Percentiles rank a stretch among this genome's conserved stretches.
phyloP scores from a whole-genome alignment of 2,113 vertebrate genomes.

The Laterallus jamaicensis region DNA sequence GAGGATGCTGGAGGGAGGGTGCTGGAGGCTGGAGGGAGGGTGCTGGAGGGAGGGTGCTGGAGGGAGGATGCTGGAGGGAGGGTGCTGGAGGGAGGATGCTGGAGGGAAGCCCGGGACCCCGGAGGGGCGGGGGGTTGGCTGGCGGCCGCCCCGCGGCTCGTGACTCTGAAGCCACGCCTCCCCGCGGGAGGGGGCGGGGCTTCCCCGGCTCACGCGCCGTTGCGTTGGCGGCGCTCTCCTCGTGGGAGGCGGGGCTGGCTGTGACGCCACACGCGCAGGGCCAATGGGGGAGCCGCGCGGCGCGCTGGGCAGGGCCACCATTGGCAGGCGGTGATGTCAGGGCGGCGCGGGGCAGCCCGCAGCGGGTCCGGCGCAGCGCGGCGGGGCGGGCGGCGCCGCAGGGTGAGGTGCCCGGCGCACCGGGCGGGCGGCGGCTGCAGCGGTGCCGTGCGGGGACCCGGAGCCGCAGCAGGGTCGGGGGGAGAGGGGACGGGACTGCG shows the following conservation, averaged over 20 bases:
- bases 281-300: not conserved
- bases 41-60: no score
- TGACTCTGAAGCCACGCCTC: not conserved
- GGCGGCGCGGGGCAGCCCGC: not conserved
- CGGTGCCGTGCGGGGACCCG: no score
- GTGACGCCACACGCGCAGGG: not conserved
- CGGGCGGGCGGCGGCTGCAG: no score
- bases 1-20: no score
- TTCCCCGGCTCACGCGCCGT: no score
- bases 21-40: no score
- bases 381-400: not conserved
- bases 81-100: no score
- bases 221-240: not conserved
- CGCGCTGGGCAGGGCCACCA: not conserved
- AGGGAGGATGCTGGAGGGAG: no score
- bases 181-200: not conserved
- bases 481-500: no score
- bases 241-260: not conserved
- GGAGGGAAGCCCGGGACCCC: no score
- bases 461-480: no score
- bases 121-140: not conserved
- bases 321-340: slow-evolving; percentile 40
- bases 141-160: not conserved
- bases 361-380: not conserved
- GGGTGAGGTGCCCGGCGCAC: not conserved